Percentiles rank a stretch among this genome's conserved stretches.
These are phyloP conservation scores for Lepus timidus DNA, from an alignment of 2,113 vertebrate species.

Conservation along the genomic window DNA sequence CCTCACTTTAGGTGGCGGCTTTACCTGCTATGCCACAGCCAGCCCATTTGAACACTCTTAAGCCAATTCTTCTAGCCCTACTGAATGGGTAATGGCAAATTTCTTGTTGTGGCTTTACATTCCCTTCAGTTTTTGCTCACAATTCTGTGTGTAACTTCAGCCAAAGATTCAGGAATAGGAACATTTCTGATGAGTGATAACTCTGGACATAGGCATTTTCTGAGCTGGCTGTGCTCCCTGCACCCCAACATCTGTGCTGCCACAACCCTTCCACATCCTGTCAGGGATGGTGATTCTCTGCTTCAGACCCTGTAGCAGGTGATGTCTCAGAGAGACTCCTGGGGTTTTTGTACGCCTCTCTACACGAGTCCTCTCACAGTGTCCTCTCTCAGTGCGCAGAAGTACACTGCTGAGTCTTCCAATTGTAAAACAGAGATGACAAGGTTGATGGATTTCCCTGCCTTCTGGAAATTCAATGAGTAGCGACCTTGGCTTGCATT, in stretches of 20 bases:
- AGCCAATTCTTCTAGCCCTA: background rate
- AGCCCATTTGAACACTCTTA: too few relatives aligned
- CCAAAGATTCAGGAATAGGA: background rate
- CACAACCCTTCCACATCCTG: background rate
- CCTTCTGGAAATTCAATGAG: background rate
- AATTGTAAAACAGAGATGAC: background rate
- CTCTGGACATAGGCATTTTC: background rate
- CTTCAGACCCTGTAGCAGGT: background rate
- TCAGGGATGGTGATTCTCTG: background rate
- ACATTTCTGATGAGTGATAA: too few relatives aligned
- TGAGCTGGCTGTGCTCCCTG: background rate
- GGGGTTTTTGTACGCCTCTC: background rate
- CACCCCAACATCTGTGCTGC: background rate
- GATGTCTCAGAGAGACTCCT: background rate
- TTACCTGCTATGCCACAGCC: too few relatives aligned
- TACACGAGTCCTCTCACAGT: background rate
- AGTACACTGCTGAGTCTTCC: background rate
- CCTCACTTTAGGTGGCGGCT: too few relatives aligned
- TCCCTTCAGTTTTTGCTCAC: background rate
- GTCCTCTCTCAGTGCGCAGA: too few relatives aligned
- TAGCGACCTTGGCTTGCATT: background rate
- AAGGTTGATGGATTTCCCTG: background rate
- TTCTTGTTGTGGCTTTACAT: background rate
- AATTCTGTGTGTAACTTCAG: background rate
- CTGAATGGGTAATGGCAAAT: background rate